Base-by-base conservation (phyloP, 2,113 vertebrate genomes). In the Oostethus manadensis region DNA sequence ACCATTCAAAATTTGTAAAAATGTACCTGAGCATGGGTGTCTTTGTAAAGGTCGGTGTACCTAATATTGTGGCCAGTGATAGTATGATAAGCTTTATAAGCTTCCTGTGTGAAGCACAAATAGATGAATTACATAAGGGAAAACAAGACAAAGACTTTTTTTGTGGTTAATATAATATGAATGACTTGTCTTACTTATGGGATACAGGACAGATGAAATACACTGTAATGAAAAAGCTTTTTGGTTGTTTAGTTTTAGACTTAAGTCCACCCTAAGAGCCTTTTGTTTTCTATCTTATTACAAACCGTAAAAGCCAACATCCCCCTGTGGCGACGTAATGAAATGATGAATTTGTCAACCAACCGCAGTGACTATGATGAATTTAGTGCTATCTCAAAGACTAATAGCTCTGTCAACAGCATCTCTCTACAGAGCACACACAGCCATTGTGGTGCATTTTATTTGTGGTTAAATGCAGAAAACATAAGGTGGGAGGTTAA, bases 1-100 rank as follows among this genome's bases (percentile, higher is more conserved):
- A 38, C 8, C 1, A 38, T 10, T 38, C 8, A 38, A 26, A 2
- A 38, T 38, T 38, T 38, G 6, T 38, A 38, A 38, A 38, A 38
- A 38, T 38, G 1, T 9, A 10, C 35, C 35, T 38, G 10, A 38
- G 10, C 35, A 38, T 42, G 3, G 4, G 2, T 42, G 38, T 33
- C 29, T 33, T 56, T 60, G 29, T 88, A 86, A 78, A 77, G 78
- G 68, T 67, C 42, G 29, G 1, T 56, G 79, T 89, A 42, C 13
- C 29, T 42, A 14, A 48, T 21, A 8, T 48, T 42, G 38, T 14
- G 38, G 38, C 38, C 38, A 13, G 10, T 42, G 64, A 14, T 42
- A 14, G 0, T 42, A 42, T 14, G 13, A 42, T 42, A 42, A 3
- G 10, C 38, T 3, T 7, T 14, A 14, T 42, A 42, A 3, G 4